Evolutionary conservation across 2,113 vertebrate genomes (phyloP), one percentile per base, ranked within the genome.

Genomic region (Cyanistes caeruleus): DNA sequence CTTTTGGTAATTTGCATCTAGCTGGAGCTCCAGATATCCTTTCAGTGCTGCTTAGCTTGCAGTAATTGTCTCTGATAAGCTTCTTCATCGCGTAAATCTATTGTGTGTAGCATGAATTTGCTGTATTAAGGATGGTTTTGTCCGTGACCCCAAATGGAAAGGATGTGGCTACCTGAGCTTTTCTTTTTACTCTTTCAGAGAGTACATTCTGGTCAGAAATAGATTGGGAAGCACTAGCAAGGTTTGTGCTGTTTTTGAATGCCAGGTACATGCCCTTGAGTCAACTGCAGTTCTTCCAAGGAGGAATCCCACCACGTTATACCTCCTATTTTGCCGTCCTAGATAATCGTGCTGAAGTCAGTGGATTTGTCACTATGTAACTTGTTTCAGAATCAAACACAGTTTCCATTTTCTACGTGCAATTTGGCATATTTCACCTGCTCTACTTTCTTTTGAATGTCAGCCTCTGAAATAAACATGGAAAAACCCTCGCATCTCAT

Each of bases 21-120:
- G 27, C 78, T 63, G 15, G 41, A 89, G 78, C 58, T 84, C 28
- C 17, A 35, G 60, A 39, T 89, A 91, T 23, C 33, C 1, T 84
- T 95, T 62, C 53, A 68, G 22, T 91, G 62, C 62, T 95, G 83
- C 80, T 95, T 95, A 87, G 68, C 62, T 93, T 92, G 86, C 93
- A 92, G 30, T 73, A 89, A 75, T 95, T 87, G 48, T 75, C 60
- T 74, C 60, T 78, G 76, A 76, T 93, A 86, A 88, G 76, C 76
- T 73, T 92, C 89, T 92, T 87, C 73, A 63, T 92, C 43, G 9
- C 75, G 64, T 67, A 90, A 90, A 92, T 89, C 64, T 84, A 51
- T 80, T 64, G 35, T 75, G 37, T 84, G 76, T 89, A 46, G 46
- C 43, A n/a, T 48, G 83, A 87, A 59, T 92, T 93, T 90, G 83